Base-by-base conservation (phyloP, 2,797 vertebrate species). In the Okamejei kenojei region DNA sequence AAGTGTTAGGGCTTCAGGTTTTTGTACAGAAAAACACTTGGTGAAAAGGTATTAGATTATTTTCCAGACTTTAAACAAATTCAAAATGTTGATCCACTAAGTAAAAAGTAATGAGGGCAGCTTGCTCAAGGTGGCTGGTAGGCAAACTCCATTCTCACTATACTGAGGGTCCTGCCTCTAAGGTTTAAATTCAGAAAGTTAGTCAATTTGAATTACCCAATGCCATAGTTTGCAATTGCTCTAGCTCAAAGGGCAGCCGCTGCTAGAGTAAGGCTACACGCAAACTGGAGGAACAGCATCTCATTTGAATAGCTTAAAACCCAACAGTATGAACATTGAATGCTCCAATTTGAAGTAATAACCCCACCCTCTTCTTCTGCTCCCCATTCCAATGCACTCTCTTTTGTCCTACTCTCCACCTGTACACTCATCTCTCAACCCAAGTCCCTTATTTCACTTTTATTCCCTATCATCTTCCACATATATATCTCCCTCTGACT, bases 1-100 rank as follows among this genome's bases (percentile, higher is more conserved):
- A 96, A 95, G 58, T 15, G 23, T 11, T 1, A 54, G 13, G 23
- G 71, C 35, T 74, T 92, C 90, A 76, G 1, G 68, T 76, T 73
- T 90, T 74, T 54, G 23, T n/a, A 58, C 17, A 90, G 90, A 92
- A 92, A 92, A 92, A 92, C 90, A 92, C 29, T 92, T 92, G 45
- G 45, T 92, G 71, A 54, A 45, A 74, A 74, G 54, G 54, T 35
- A 58, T 13, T 78, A 35, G 77, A 65, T 58, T 10, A 23, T 58
- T 23, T 35, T 54, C 71, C 21, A 91, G 71, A 26, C 45, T 90
- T 13, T 13, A 74, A 90, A 71, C 19, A 21, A 65, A 32, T 23
- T 26, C 13, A 26, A 35, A 6, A 74, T 19, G 15, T 29, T 74
- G 21, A 91, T 74, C 73, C 38, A 26, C 65, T 90, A 68, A 38